A percentile compares a stretch with the other conserved stretches of the same genome.
Conservation (phyloP, 2,888 invertebrate genomes). For the Serrognathus titanus region DNA sequence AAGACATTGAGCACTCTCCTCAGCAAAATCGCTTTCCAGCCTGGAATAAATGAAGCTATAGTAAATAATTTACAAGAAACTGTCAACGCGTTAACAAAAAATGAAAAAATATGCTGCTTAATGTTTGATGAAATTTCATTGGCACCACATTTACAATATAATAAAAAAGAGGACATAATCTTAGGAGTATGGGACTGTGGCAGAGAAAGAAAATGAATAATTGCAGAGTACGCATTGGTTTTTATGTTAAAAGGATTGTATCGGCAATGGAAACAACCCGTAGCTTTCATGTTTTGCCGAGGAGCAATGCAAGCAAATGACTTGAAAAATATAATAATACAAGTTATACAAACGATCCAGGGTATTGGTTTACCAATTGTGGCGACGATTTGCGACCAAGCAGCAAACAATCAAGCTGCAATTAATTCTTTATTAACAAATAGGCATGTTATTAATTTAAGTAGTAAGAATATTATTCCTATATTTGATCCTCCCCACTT, state of each 20-base stretch:
- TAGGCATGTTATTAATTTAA: too few relatives aligned
- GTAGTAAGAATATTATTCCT: too few relatives aligned
- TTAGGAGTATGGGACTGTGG: constrained; percentile 12
- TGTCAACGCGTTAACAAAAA: background rate
- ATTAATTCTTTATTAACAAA: too few relatives aligned
- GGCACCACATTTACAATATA: constrained; percentile 3
- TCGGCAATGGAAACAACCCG: constrained; percentile 16
- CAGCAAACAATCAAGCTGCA: too few relatives aligned
- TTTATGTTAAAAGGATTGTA: constrained; percentile 15
- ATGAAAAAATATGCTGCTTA: background rate
- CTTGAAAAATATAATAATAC: too few relatives aligned
- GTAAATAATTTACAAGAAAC: constrained; percentile 2
- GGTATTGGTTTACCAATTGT: too few relatives aligned
- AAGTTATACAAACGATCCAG: too few relatives aligned
- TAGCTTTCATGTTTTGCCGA: constrained; percentile 8
- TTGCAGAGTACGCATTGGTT: constrained; percentile 11
- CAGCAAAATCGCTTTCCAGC: constrained; percentile 5
- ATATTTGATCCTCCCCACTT: too few relatives aligned
- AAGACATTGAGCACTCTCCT: background rate
- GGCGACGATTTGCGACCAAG: too few relatives aligned
- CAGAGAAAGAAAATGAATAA: background rate
- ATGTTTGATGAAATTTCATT: constrained; percentile 15
- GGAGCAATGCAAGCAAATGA: constrained; percentile 1
- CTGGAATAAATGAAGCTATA: constrained; percentile 10
- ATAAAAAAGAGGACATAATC: constrained; percentile 8